Percentiles rank a stretch among this genome's conserved stretches.
Conservation (phyloP, 2,888 invertebrate genomes). For the Phasia obesa region DNA sequence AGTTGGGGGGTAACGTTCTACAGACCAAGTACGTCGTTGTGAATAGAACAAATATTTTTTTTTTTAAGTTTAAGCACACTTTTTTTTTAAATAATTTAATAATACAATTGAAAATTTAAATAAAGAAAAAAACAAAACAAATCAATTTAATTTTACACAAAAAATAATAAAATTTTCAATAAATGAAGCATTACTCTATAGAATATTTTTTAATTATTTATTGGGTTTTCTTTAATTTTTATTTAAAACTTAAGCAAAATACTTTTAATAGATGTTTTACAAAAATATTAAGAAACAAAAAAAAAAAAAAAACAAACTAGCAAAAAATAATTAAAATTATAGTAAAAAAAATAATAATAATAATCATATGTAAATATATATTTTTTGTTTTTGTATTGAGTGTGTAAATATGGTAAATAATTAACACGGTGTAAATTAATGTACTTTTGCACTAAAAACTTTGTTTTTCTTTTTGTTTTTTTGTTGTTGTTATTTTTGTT, state of each 20-base stretch:
- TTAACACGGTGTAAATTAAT: constrained; percentile 71
- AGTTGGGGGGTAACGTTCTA: no score
- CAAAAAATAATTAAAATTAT: constrained; percentile 74
- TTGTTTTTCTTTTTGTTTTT: constrained; percentile 40
- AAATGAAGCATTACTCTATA: constrained; percentile 57
- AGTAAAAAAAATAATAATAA: constrained; percentile 75
- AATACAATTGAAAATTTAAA: constrained; percentile 21
- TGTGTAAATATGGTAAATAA: constrained; percentile 67
- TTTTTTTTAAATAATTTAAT: constrained; percentile 21
- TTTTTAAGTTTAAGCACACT: constrained; percentile 63
- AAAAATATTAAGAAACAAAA: constrained; percentile 42
- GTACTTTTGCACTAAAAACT: constrained; percentile 68
- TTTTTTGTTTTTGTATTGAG: constrained; percentile 64
- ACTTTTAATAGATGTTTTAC: constrained; percentile 59
- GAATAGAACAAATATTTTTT: constrained; percentile 23
- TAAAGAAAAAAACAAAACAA: constrained; percentile 52
- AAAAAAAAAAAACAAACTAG: constrained; percentile 61
- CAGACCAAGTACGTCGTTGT: background rate
- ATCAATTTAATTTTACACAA: constrained; percentile 39
- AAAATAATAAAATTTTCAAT: constrained; percentile 35
- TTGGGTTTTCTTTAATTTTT: constrained; percentile 43
- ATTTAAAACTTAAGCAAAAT: constrained; percentile 63
- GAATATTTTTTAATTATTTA: constrained; percentile 49
- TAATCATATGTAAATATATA: constrained; percentile 72
- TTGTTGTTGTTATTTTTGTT: constrained; percentile 1